These are phyloP conservation scores for Polylopha cassiicola DNA, from an alignment of 2,888 invertebrate species.

Conservation along the genomic window DNA sequence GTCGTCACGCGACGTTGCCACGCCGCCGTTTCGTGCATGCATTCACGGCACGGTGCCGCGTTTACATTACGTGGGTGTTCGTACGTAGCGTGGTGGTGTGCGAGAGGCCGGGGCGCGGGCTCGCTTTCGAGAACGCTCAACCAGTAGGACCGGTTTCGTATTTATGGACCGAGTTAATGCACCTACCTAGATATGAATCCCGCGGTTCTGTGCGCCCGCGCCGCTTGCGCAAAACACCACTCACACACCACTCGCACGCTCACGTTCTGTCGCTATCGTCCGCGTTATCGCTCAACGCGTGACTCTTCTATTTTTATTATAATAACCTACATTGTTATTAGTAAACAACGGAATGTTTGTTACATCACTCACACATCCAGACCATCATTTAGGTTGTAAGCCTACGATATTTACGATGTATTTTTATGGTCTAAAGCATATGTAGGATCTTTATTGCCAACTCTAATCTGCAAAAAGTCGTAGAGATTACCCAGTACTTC, in stretches of 20 bases:
- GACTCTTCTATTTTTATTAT: slow-evolving; percentile 45
- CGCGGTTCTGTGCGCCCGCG: no score
- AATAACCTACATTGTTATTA: slow-evolving; percentile 47
- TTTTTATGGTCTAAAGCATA: no score
- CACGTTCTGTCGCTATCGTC: slow-evolving; percentile 44
- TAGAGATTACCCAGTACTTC: no score
- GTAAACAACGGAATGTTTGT: slow-evolving; percentile 46
- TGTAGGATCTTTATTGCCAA: no score
- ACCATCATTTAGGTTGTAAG: no score
- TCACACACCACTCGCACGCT: slow-evolving; percentile 48
- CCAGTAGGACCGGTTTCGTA: slow-evolving; percentile 73
- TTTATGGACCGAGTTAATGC: slow-evolving; percentile 74
- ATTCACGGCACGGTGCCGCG: slow-evolving; percentile 58
- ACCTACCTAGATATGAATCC: slow-evolving; percentile 71
- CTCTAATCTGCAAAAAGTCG: no score
- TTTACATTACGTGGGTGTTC: slow-evolving; percentile 68
- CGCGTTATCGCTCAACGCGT: slow-evolving; percentile 45
- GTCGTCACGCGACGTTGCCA: slow-evolving; percentile 79
- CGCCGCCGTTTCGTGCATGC: slow-evolving; percentile 65
- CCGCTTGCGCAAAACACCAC: slow-evolving; percentile 67
- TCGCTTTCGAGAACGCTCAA: slow-evolving; percentile 76
- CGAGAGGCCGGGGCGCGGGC: slow-evolving; percentile 66
- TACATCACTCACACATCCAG: slow-evolving; percentile 26
- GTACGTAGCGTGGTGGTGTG: slow-evolving; percentile 59
- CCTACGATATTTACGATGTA: no score